Evolutionary conservation across 2,797 vertebrate species (phyloP), one percentile per base, ranked within the genome.

Genomic region (Hypotaenidia philippensis): DNA sequence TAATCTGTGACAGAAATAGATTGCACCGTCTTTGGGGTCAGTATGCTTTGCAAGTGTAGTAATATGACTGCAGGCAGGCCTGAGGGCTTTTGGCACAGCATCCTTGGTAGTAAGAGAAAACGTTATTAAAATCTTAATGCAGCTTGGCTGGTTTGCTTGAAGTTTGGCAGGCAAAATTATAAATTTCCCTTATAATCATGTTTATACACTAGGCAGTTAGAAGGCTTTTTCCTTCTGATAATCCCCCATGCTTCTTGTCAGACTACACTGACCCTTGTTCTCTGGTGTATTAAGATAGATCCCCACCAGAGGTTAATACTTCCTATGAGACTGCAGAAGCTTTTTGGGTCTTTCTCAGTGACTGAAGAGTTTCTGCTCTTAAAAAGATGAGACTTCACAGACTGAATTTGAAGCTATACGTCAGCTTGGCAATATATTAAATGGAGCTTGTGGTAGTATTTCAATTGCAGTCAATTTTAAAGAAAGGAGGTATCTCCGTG

Each of bases 1-100:
- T 92, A 94, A 90, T 96, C 89, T 95, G 93, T 87, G 92, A 87
- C 90, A 93, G 89, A 97, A 97, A 94, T 90, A 92, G 89, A 90
- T 69, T 45, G 68, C 38, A 10, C 32, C 4, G 4, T 49, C 90
- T 97, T 91, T 56, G 92, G 92, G 83, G 57, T 86, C 78, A 79
- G n/a, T 47, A 8, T 66, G 56, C n/a, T 92, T 87, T 89, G 86
- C 60, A 95, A 96, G 87, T 32, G 45, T 13, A 72, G 90, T 56
- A 90, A 81, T 63, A 68, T 55, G 63, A 55, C 31, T 40, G 81
- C 57, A 63, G 83, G 65, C 49, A 92, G 50, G 34, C 85, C 50
- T 52, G 25, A 87, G 74, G 89, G 74, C 38, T 87, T 71, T 36
- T 89, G 88, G 81, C 81, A 80, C 80, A 27, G 10, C 5, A 8